Base-by-base conservation (phyloP, 2,113 vertebrate species). In the Promerops cafer region DNA sequence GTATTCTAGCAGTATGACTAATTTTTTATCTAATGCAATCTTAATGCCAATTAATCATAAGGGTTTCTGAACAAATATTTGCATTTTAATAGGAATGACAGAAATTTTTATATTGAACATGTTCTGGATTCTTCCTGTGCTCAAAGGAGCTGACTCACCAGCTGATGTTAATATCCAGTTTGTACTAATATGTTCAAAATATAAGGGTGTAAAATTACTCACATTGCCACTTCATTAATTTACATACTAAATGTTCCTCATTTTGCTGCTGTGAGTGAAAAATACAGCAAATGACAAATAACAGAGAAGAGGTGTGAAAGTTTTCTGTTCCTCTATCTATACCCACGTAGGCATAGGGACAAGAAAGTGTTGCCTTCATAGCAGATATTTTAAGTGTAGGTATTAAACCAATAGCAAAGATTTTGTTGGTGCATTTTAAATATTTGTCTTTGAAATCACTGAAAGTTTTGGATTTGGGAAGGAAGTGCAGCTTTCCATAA, bases 61-160 rank as follows among this genome's bases (percentile, higher is more conserved):
- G 40, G 20, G 23, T 68, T 90, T 91, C 40, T 92, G 50, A 74
- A 79, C 35, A 95, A 96, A 97, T 96, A 96, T 87, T 90, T 93
- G 40, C 54, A 89, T 93, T 94, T 89, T 83, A 87, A 76, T 89
- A 93, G 60, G 82, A 90, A 91, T 28, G 40, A 45, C 63, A 85
- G 24, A 87, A 94, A 89, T 89, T 90, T 78, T 45, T 94, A 35
- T 76, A 63, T 87, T 57, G n/a, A 84, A 77, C 59, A 47, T 65
- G 28, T 61, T 75, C 44, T 56, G 0, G 1, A 39, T 69, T 90
- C 49, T 94, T 94, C 56, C 61, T 72, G 42, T 78, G 27, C 56
- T 92, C 24, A 56, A 54, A 90, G 40, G 18, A 89, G 45, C 64
- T 95, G 83, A 90, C 71, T 89, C 72, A 93, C 28, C 24, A 84